A percentile compares a stretch with the other conserved stretches of the same genome.
Evolutionary conservation across 2,888 invertebrate genomes (phyloP).

Genomic region (Phalangium opilio): DNA sequence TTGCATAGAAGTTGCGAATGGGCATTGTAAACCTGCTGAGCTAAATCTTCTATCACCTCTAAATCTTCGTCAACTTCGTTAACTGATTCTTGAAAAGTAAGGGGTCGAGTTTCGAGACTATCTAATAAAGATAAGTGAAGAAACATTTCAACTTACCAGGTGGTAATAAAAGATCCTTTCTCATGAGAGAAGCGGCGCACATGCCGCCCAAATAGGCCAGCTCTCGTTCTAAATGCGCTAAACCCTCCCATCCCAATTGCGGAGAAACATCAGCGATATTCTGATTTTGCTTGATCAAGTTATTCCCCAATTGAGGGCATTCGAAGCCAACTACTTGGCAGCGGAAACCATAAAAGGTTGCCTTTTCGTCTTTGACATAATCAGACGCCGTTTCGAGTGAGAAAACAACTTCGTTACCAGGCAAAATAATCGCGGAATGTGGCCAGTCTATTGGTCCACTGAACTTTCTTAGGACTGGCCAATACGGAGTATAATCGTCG

Average conservation of each 20-base stretch:
- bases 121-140: conserved; percentile 1
- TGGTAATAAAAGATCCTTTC: conserved; percentile 56
- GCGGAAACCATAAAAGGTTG: conserved; percentile 61
- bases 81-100: conserved; percentile 23
- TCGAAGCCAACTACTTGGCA: conserved; percentile 21
- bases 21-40: conserved; percentile 40
- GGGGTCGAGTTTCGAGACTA: no score
- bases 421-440: conserved; percentile 63
- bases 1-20: conserved; percentile 66
- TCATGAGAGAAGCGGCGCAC: conserved; percentile 77
- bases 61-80: conserved; percentile 51
- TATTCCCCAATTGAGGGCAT: conserved; percentile 10
- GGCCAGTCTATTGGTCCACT: conserved; percentile 54
- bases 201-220: conserved; percentile 76
- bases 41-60: conserved; percentile 53
- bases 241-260: conserved; percentile 29
- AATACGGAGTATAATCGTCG: conserved; percentile 39
- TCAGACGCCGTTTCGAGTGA: conserved; percentile 90
- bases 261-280: background rate
- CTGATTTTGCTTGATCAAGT: conserved; percentile 6
- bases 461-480: conserved; percentile 34
- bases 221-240: conserved; percentile 71
- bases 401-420: conserved; percentile 83
- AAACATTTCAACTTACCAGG: conserved; percentile 32
- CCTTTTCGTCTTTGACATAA: conserved; percentile 77